phyloP scores from a whole-genome alignment of 1,140 invertebrate genomes.

The Phenacoccus solenopsis region DNA sequence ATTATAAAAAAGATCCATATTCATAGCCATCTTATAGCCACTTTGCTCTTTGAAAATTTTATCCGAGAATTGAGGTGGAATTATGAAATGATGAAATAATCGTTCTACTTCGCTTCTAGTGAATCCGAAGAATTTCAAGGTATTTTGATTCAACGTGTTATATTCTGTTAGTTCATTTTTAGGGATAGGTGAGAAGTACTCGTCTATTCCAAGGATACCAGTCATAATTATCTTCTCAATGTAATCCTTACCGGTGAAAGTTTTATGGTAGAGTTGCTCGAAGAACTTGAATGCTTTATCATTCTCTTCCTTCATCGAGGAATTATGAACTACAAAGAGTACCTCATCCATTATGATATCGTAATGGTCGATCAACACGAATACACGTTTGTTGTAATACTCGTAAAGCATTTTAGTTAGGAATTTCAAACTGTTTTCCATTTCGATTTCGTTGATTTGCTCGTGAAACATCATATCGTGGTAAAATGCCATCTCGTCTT shows the following conservation, averaged over 20 bases:
- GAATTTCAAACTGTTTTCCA: neutral
- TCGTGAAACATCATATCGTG: neutral
- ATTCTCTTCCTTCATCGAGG: neutral
- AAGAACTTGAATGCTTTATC: neutral
- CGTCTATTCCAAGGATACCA: neutral
- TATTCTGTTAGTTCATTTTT: neutral
- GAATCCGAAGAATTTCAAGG: neutral
- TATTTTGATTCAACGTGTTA: neutral
- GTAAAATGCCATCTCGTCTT: neutral
- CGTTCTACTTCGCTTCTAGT: neutral
- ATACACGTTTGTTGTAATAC: neutral
- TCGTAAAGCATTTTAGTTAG: neutral
- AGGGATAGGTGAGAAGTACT: neutral
- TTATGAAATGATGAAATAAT: neutral
- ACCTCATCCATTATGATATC: neutral
- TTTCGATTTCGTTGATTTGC: neutral
- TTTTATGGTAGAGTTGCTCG: neutral
- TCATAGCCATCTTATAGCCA: neutral
- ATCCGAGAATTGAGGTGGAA: neutral
- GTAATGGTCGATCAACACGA: neutral
- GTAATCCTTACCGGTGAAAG: neutral
- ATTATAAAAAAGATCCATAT: neutral
- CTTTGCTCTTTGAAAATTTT: neutral
- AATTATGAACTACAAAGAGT: neutral
- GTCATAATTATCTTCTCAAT: neutral